Evolutionary conservation across 1,140 invertebrate species (phyloP), one percentile per base, ranked within the genome.

Genomic region (Drosophila malerkotliana): DNA sequence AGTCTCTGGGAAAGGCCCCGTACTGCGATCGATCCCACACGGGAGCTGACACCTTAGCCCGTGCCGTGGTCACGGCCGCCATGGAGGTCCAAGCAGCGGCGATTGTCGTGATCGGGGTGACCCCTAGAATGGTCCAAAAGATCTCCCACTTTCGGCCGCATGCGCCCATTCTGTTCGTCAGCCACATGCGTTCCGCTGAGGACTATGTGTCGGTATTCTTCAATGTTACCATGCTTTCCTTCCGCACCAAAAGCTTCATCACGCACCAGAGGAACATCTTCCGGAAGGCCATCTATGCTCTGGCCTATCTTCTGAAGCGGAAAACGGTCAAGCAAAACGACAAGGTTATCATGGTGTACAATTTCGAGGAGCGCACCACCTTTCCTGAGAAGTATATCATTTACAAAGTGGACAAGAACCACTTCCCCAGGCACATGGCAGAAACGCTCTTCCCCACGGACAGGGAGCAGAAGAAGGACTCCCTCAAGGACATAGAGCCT

Each of bases 111-210:
- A 78, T 77, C 6, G 77, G 84, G 3, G 51, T 77, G 5, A 82
- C 85, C 7, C 77, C 85, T 0, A 73, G 85, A 1, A 91, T 91
- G 84, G 88, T 87, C 2, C 78, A 88, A 28, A 91, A 91, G 60
- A 54, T 91, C 0, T 53, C 90, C 1, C 90, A 91, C 48, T 91
- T 81, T 48, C 68, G 90, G 4, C 88, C 90, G 0, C 63, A 55
- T 8, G 59, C 64, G 1, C 71, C 79, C 6, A 88, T 91, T 12
- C 15, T 91, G 4, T 83, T 88, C 10, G 60, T 91, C 14, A 91
- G 90, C 10, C 64, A 72, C 8, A 80, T 89, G 75, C 76, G 81
- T 10, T 91, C 90, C 3, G 73, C 76, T 0, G 87, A 78, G 32
- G 77, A 91, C 8, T 91, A 85, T 26, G 75, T 90, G 1, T 83